Base-by-base conservation (phyloP, 2,113 vertebrate species). In the Oncorhynchus clarkii region DNA sequence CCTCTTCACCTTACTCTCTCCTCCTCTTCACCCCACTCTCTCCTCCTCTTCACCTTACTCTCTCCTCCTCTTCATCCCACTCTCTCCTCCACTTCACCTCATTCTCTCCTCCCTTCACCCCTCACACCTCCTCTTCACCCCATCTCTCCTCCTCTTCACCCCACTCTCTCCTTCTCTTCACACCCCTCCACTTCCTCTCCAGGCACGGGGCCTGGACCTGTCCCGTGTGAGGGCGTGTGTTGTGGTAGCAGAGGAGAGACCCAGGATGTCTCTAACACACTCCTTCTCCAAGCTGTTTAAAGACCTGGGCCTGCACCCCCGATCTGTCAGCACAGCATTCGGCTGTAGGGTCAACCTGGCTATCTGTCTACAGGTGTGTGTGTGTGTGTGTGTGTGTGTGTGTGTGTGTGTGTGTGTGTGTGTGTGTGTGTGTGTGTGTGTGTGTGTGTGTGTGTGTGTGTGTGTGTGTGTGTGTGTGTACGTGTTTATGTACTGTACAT, bases 211-310 rank as follows among this genome's bases (percentile, higher is more conserved):
- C 69, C 89, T 99, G 88, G 97, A 99, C 81, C 92, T 99, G 87
- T 99, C 97, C 51, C 95, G 97, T 11, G 97, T 99, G 12, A 94
- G 97, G 88, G 98, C 97, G 0, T 99, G 97, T 6, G 97, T 99
- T 34, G 96, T 99, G 12, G 97, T 99, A 84, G 97, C 97, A 0
- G 97, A 99, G 89, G 97, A 99, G 84, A 90, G 97, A 59, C 97
- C 97, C 72, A 89, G 97, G 80, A 99, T 99, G 84, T 95, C 97
- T 3, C 96, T 99, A 71, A 98, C 97, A 1, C 96, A 97, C 88
- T 99, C 97, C 1, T 99, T 99, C 92, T 98, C 97, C 39, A 99
- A 99, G 78, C 92, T 99, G 73, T 99, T 99, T 88, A 99, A 99
- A 85, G 97, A 99, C 90, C 93, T 99, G 74, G 97, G 97, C 71